Base-by-base conservation (phyloP, 2,888 invertebrate genomes). In the Aleiodes testaceus region DNA sequence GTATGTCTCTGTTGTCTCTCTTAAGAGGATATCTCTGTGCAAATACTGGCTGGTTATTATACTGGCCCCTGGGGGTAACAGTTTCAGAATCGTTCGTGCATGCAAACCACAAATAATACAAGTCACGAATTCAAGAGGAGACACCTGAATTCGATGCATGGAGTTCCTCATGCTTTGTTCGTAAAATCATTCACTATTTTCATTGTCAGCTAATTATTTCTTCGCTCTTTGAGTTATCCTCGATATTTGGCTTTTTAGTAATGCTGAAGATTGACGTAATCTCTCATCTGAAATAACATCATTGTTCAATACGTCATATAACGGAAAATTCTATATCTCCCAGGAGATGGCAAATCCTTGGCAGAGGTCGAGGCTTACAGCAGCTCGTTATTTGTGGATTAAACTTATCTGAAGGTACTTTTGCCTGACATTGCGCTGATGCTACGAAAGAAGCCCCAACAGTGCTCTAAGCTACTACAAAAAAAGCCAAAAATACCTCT, bases 341-440 rank as follows among this genome's bases (percentile, higher is more conserved):
- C 20, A 65, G 18, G 44, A 65, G 61, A 68, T 69, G 63, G 73
- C 59, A 75, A 76, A 75, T 76, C 75, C 73, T 75, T 55, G 68
- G 7, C 65, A 36, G 52, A 49, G 64, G 72, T 66, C 75, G 74
- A 73, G 71, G 76, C 75, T 77, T 74, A 76, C 69, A 73, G 68
- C 70, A 74, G 74, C 75, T 77, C 76, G 76, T 77, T 76, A 77
- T 77, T 77, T 76, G 73, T 75, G 77, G 77, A 77, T 77, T 77
- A 77, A 76, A 75, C 73, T 76, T 75, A 75, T 75, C 75, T 74
- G 70, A 72, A 73, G 67, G 75, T 67, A 76, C 74, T 75, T 75
- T 53, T 67, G 67, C 59, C 70, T 65, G 50, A 73, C 73, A 75
- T 70, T 74, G 69, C 67, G 63, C 63, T 66, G 53, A 72, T 68